Base-by-base conservation (phyloP, 53 echinoderm and acorn worm species). In the Glandiceps talaboti region DNA sequence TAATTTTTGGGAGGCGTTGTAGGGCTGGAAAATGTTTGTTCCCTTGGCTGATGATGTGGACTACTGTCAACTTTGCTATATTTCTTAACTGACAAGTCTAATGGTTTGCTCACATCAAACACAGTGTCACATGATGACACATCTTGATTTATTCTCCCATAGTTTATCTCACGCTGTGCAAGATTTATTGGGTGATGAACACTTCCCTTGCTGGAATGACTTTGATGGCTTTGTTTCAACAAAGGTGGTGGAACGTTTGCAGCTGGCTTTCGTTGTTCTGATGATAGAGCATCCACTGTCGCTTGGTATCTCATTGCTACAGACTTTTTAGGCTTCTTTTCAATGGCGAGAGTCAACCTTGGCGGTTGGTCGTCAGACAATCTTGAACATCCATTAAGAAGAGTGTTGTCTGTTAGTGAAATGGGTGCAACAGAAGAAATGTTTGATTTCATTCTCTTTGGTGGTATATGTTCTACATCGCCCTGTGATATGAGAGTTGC, bases 61-160 rank as follows among this genome's bases (percentile, higher is more conserved):
- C 64, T 45, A 45, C 20, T 20, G 6, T 6, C 6, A 6, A 20
- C 6, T 45, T 20, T 6, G 64, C 64, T 45, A 12, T 45, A 20
- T 45, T 45, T 45, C 77, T 90, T 92, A 64, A 86, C 81, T 26
- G 94, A 94, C 20, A 94, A 74, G 76, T 94, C 94, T 12, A 94
- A 82, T 14, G 94, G 94, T 29, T 89, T 89, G 79, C 84, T 94
- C 1, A 94, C 84, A 74, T 94, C 94, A 1, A 88, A 32, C 29
- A 87, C 85, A 14, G 85, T 85, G 14, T 94, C 91, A 26, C 72
- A 26, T 76, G 30, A 0, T 28, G 33, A 25, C n/a, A n/a, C n/a
- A n/a, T n/a, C n/a, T n/a, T n/a, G n/a, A n/a, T n/a, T n/a, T n/a
- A n/a, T n/a, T n/a, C n/a, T n/a, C n/a, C n/a, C n/a, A n/a, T n/a